These are phyloP conservation scores for Shinisaurus crocodilurus DNA, from an alignment of 2,113 vertebrate genomes.

Conservation along the genomic window DNA sequence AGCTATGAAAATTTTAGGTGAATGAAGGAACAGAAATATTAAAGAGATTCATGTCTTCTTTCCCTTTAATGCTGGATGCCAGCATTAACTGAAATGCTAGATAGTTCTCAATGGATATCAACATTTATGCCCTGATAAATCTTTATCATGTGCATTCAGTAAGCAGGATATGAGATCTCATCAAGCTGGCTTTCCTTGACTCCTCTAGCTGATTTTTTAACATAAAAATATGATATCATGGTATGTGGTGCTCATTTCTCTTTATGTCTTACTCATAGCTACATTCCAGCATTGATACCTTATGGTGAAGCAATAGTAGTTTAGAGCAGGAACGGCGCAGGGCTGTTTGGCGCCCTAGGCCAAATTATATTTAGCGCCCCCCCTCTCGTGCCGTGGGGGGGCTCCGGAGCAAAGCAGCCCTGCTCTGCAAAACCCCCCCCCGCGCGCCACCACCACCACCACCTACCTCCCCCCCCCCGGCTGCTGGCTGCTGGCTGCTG, in stretches of 20 bases:
- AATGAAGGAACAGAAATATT: constrained; percentile 51
- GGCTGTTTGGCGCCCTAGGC: too few relatives aligned
- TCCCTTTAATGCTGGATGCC: constrained; percentile 39
- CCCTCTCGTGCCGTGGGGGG: too few relatives aligned
- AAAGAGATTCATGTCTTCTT: constrained; percentile 64
- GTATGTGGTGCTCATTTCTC: neutral
- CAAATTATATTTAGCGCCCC: too few relatives aligned
- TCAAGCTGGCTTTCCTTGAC: neutral
- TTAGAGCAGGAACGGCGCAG: too few relatives aligned
- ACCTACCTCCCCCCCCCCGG: too few relatives aligned
- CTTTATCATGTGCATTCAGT: neutral
- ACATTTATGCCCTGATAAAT: constrained; percentile 32
- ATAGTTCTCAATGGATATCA: rapidly evolving
- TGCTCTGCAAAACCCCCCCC: too few relatives aligned
- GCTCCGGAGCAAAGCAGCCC: too few relatives aligned
- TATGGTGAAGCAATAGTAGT: neutral
- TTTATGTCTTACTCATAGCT: neutral
- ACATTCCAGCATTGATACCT: neutral
- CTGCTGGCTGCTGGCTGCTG: too few relatives aligned
- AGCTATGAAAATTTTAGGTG: constrained; percentile 60
- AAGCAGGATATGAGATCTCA: neutral
- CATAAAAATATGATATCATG: neutral
- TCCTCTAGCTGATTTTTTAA: neutral
- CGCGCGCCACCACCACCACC: too few relatives aligned
- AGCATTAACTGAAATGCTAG: constrained; percentile 48